Percentiles rank a stretch among this genome's conserved stretches.
Conservation (phyloP, 2,113 vertebrate genomes). For the Calypte anna region DNA sequence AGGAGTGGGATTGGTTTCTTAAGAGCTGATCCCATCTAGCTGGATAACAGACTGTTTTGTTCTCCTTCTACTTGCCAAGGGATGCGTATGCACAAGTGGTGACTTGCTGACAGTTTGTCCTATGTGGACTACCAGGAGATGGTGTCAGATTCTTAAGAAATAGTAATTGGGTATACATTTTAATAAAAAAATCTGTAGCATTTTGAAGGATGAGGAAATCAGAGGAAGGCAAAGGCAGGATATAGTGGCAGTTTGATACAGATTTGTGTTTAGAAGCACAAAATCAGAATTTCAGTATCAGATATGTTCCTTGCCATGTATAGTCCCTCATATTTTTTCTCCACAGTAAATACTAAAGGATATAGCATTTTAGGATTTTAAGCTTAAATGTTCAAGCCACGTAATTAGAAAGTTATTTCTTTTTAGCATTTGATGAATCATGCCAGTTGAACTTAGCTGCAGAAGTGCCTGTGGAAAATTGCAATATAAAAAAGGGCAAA, state of each 20-base stretch:
- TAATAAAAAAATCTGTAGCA: background rate
- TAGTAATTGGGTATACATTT: background rate
- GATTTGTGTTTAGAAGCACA: background rate
- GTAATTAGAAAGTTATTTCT: background rate
- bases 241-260: background rate
- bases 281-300: background rate
- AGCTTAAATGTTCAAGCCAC: background rate
- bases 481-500: background rate
- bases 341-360: background rate
- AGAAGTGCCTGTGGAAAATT: background rate
- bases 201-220: background rate
- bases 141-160: background rate
- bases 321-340: background rate
- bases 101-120: background rate
- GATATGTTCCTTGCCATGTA: background rate
- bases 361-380: background rate
- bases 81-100: fast-evolving
- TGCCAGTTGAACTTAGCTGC: background rate
- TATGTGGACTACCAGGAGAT: background rate
- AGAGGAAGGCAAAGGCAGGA: background rate
- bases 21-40: background rate
- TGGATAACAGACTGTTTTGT: background rate
- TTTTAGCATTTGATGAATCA: background rate
- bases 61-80: background rate
- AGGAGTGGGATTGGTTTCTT: background rate